Evolutionary conservation across 1,140 invertebrate species (phyloP), one percentile per base, ranked within the genome.

Genomic region (Mylabris phalerata): DNA sequence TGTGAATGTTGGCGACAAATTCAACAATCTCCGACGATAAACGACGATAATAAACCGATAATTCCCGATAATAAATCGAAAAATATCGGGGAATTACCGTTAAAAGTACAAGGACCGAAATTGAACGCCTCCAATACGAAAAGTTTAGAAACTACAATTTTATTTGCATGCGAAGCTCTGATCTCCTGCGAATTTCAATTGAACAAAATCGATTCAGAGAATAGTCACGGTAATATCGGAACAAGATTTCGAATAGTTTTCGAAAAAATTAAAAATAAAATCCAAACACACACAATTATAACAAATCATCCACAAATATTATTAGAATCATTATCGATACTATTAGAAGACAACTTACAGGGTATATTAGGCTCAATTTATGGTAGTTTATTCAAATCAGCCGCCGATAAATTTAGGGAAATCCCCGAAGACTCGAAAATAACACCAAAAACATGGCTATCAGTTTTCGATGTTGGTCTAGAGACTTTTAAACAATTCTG

Each of bases 181-280:
- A 76, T 82, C 44, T 73, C 78, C 11, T 77, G 79, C 49, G 75
- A 80, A 47, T 67, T 74, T 32, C 73, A 79, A 56, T 64, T 89
- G 9, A 84, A 90, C 73, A 71, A 71, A 41, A 76, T 88, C 49
- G 86, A 88, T 68, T 65, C 69, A 4, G 78, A 80, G 58, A 73
- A 65, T 65, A 83, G 84, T 60, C 47, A 49, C 13, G 45, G 55
- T 24, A 82, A 88, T 68, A 84, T 81, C 71, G 87, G 87, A 4
- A 80, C 76, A 9, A 83, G 80, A 38, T 69, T 88, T 48, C 72
- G 76, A 13, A 65, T 67, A n/a, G 80, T 78, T 4, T 80, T 83
- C n/a, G 68, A 76, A 67, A 74, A 69, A 9, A 66, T 78, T 54
- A 69, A 71, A 6, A 57, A 24, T 52, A 52, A 24, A 60, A 65